A percentile compares a stretch with the other conserved stretches of the same genome.
phyloP scores from a whole-genome alignment of 2,113 vertebrate genomes.

The Hassar affinis region DNA sequence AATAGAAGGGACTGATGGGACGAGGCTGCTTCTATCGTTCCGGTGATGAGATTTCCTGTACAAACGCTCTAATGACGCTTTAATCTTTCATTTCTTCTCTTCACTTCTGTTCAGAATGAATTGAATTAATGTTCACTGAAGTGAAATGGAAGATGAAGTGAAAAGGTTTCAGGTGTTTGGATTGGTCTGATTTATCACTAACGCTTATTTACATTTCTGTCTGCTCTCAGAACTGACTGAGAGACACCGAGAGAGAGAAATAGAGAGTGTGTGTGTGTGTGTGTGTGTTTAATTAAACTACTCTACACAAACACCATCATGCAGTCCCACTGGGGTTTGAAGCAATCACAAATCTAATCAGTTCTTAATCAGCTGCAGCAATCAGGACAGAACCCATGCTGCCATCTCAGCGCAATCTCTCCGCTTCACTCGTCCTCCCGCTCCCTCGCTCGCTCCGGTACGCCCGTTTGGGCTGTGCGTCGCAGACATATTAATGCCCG shows the following conservation, averaged over 20 bases:
- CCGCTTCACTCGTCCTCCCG: conserved; percentile 54
- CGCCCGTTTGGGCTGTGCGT: conserved; percentile 52
- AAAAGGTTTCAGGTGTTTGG: not conserved
- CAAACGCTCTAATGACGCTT: not conserved
- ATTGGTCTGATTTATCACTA: not conserved
- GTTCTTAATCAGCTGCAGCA: conserved; percentile 67
- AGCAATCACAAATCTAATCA: conserved; percentile 63
- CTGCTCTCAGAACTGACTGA: not conserved
- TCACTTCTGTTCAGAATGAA: not conserved
- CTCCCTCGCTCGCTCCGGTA: conserved; percentile 28
- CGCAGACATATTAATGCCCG: conserved; percentile 59
- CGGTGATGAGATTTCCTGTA: not conserved
- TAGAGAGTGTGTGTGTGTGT: not conserved
- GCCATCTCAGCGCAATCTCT: conserved; percentile 58
- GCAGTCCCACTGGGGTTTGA: conserved; percentile 45
- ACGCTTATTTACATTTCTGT: not conserved
- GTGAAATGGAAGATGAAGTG: not conserved
- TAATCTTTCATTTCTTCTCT: not conserved
- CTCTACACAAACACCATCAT: conserved; percentile 43
- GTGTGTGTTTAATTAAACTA: conserved; percentile 43
- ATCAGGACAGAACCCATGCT: conserved; percentile 55
- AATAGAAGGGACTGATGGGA: not conserved
- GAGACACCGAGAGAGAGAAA: not conserved
- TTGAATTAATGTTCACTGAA: not conserved
- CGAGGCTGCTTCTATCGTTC: not conserved